Conservation (phyloP, 2,113 vertebrate genomes). For the Gobio gobio region DNA sequence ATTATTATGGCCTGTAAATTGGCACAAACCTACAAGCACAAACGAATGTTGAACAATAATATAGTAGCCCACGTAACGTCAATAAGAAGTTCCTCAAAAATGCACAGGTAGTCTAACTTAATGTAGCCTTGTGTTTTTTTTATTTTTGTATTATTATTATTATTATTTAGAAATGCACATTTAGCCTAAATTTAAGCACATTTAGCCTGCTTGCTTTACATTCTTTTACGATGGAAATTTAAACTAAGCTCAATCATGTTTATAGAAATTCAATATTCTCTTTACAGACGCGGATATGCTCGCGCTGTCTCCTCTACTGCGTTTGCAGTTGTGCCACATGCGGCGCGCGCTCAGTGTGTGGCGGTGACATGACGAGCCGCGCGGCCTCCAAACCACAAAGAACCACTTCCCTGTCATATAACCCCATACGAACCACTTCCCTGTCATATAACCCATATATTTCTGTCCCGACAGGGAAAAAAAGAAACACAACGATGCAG, state of each 20-base stretch:
- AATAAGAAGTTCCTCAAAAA: neutral
- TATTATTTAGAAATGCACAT: neutral
- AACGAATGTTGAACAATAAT: neutral
- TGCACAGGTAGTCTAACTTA: neutral
- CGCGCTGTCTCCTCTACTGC: neutral
- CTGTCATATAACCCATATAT: slow-evolving; percentile 30
- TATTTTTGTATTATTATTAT: no score
- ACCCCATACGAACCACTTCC: slow-evolving; percentile 23
- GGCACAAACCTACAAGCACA: neutral
- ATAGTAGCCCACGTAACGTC: no score
- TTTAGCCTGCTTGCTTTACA: neutral
- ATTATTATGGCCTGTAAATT: neutral
- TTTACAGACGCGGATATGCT: neutral
- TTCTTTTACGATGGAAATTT: neutral
- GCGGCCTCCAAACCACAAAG: slow-evolving; percentile 48
- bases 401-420: slow-evolving; percentile 40
- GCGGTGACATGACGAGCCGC: slow-evolving; percentile 37
- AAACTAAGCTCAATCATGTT: slow-evolving; percentile 7
- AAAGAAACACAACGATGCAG: slow-evolving; percentile 18
- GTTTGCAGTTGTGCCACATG: neutral
- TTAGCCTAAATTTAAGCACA: neutral
- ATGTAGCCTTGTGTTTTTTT: no score
- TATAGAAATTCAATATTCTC: neutral
- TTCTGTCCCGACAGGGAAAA: neutral
- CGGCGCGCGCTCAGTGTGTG: slow-evolving; percentile 13